Conservation (phyloP, 2,888 invertebrate genomes). For the Lasioglossum oenotherae region DNA sequence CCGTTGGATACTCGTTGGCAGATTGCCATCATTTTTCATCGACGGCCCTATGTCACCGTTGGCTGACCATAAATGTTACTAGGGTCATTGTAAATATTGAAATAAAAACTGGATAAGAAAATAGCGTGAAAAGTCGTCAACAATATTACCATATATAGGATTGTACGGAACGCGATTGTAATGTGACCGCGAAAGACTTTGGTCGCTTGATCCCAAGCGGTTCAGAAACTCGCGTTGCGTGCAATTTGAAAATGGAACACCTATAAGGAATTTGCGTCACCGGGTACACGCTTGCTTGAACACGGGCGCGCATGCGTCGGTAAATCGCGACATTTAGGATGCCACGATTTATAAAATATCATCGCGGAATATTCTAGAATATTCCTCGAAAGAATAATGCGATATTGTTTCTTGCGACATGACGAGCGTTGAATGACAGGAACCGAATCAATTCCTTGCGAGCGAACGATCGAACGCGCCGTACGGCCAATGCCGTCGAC, state of each 20-base stretch:
- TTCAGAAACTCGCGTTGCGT: neutral
- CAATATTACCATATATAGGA: neutral
- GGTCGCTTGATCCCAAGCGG: neutral
- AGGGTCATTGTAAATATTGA: constrained; percentile 2
- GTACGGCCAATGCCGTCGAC: too few species aligned
- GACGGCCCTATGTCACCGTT: too few species aligned
- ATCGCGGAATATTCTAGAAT: neutral
- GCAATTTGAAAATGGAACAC: neutral
- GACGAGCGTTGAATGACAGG: too few species aligned
- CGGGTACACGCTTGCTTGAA: neutral
- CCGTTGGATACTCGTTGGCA: too few species aligned
- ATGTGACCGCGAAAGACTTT: constrained; percentile 1
- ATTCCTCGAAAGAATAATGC: neutral
- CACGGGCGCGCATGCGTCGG: neutral
- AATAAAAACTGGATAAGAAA: neutral
- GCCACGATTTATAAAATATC: neutral
- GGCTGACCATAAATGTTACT: too few species aligned
- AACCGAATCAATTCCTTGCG: too few species aligned
- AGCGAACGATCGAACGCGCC: too few species aligned
- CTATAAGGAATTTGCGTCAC: neutral
- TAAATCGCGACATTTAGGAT: neutral
- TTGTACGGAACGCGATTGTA: neutral
- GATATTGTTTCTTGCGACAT: too few species aligned
- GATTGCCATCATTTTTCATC: too few species aligned
- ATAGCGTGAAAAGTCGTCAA: neutral